Percentiles rank a stretch among this genome's conserved stretches.
Evolutionary conservation across 2,888 invertebrate species (phyloP).

Genomic region (Chymomyza amoena): DNA sequence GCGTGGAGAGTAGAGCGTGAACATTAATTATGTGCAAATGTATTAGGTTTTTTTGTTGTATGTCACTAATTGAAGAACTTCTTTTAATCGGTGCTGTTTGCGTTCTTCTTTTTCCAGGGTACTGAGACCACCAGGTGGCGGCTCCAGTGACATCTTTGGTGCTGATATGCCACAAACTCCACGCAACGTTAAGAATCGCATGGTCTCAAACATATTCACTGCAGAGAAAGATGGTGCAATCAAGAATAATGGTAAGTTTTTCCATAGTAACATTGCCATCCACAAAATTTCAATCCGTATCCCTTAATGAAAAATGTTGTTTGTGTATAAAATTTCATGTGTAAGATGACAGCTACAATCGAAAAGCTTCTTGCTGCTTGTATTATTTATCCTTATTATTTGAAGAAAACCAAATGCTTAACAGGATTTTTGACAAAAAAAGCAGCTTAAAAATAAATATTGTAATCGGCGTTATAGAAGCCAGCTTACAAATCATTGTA

Average conservation of each 20-base stretch:
- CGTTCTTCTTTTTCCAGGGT: slow-evolving; percentile 79
- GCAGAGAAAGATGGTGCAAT: slow-evolving; percentile 74
- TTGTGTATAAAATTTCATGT: not conserved
- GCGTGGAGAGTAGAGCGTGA: slow-evolving; percentile 32
- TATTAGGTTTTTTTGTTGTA: slow-evolving; percentile 22
- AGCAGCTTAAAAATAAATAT: not conserved
- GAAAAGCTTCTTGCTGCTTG: not conserved
- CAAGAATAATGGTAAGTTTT: slow-evolving; percentile 77
- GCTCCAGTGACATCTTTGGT: slow-evolving; percentile 82
- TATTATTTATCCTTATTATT: not conserved
- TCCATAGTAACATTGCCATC: not conserved
- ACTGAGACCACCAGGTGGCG: slow-evolving; percentile 83
- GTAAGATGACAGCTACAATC: not conserved
- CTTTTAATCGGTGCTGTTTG: not conserved
- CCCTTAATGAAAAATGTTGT: not conserved
- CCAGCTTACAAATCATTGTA: no score
- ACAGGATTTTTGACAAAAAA: not conserved
- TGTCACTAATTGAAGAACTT: slow-evolving; percentile 14
- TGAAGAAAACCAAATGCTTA: not conserved
- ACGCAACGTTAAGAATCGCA: slow-evolving; percentile 77
- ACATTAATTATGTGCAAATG: slow-evolving; percentile 11
- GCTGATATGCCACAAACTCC: slow-evolving; percentile 76
- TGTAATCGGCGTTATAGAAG: no score
- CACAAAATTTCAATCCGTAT: slow-evolving; percentile 1
- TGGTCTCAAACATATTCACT: slow-evolving; percentile 79